Conservation (phyloP, 2,888 invertebrate species). For the Polydrusus cervinus region DNA sequence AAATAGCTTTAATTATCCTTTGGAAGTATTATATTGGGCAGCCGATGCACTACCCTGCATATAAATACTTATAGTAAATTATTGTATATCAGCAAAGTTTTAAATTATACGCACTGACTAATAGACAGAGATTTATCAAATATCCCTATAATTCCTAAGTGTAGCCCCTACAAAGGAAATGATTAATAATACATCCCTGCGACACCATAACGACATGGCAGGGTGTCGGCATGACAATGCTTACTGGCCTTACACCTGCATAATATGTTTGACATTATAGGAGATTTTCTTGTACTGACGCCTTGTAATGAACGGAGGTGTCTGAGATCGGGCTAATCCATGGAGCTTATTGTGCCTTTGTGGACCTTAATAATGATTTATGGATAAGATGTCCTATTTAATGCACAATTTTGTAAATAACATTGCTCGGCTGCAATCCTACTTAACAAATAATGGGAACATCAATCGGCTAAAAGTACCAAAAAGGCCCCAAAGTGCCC, state of each 20-base stretch:
- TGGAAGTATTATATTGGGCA: too few species aligned
- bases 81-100: too few species aligned
- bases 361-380: slow-evolving; percentile 9
- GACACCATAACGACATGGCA: slow-evolving; percentile 24
- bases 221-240: slow-evolving; percentile 26
- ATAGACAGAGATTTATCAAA: not conserved
- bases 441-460: too few species aligned
- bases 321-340: slow-evolving; percentile 3
- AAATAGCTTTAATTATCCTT: too few species aligned
- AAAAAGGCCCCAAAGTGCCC: too few species aligned
- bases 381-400: not conserved
- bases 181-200: slow-evolving; percentile 34
- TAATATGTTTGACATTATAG: slow-evolving; percentile 23
- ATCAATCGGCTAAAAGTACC: too few species aligned
- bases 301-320: slow-evolving; percentile 11
- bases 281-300: slow-evolving; percentile 13
- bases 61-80: too few species aligned
- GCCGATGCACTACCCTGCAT: too few species aligned
- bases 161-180: slow-evolving; percentile 4
- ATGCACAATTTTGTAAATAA: not conserved
- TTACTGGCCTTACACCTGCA: slow-evolving; percentile 13
- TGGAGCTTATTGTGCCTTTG: slow-evolving; percentile 16
- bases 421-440: too few species aligned
- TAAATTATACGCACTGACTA: too few species aligned
- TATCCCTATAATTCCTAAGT: slow-evolving; percentile 15